Evolutionary conservation across 2,797 vertebrate species (phyloP).

Genomic region (Balearica regulorum): DNA sequence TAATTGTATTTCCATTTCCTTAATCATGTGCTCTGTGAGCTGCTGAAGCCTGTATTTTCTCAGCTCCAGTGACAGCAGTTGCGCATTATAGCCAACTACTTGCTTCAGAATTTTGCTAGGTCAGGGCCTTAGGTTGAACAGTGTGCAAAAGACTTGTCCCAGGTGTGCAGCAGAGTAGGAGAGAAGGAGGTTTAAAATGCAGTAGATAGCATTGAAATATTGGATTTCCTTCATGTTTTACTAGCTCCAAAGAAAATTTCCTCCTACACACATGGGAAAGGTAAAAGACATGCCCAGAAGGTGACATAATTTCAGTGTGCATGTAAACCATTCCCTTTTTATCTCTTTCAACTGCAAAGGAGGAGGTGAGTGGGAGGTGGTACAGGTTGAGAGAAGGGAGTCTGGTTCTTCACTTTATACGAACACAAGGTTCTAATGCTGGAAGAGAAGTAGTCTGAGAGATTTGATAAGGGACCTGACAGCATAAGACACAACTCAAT

Average conservation of each 20-base stretch:
- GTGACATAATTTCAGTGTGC: neutral
- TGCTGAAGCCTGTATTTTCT: neutral
- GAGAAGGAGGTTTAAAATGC: neutral
- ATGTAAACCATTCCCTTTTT: neutral
- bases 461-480: neutral
- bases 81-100: neutral
- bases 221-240: neutral
- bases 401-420: neutral
- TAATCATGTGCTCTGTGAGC: neutral
- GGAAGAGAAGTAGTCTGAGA: neutral
- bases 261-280: neutral
- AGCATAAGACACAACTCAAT: neutral
- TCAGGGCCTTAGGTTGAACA: neutral
- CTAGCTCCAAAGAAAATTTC: neutral
- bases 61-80: neutral
- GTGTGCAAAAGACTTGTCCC: neutral
- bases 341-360: neutral
- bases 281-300: slow-evolving; percentile 21
- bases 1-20: neutral
- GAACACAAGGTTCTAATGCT: neutral
- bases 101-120: neutral
- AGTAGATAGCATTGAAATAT: neutral
- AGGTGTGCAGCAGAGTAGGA: neutral
- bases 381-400: neutral
- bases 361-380: slow-evolving; percentile 5